Evolutionary conservation across 1,140 invertebrate genomes (phyloP).

Genomic region (Musca vetustissima): DNA sequence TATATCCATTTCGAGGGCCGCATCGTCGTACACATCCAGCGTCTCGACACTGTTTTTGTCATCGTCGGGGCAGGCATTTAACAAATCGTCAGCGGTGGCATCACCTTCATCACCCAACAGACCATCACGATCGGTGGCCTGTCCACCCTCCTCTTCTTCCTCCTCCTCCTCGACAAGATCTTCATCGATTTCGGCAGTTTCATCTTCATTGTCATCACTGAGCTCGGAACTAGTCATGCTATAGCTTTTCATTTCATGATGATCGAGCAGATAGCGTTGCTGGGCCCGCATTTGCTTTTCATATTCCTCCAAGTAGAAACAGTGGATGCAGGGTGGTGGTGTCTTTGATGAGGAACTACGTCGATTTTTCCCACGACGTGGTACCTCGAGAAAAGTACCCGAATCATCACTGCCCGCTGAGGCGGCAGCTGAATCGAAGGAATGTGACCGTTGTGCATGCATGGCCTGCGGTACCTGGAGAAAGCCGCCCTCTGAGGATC

Average conservation of each 20-base stretch:
- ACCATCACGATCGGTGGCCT: slow-evolving; percentile 34
- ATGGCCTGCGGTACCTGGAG: slow-evolving; percentile 67
- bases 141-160: slow-evolving; percentile 26
- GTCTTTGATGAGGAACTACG: slow-evolving; percentile 62
- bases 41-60: neutral
- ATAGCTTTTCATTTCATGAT: slow-evolving; percentile 54
- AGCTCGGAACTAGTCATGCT: slow-evolving; percentile 58
- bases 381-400: slow-evolving; percentile 68
- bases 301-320: slow-evolving; percentile 66
- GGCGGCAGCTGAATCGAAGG: slow-evolving; percentile 69
- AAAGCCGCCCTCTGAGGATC: slow-evolving; percentile 54
- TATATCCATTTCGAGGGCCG: slow-evolving; percentile 47
- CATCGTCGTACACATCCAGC: slow-evolving; percentile 37
- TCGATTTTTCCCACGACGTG: slow-evolving; percentile 64
- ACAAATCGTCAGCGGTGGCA: slow-evolving; percentile 33
- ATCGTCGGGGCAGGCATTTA: slow-evolving; percentile 3
- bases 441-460: slow-evolving; percentile 67
- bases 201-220: slow-evolving; percentile 58
- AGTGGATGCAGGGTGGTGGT: slow-evolving; percentile 66
- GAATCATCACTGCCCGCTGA: slow-evolving; percentile 67
- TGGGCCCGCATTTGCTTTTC: slow-evolving; percentile 60
- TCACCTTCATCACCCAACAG: slow-evolving; percentile 35
- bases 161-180: slow-evolving; percentile 59
- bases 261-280: slow-evolving; percentile 45
- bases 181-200: slow-evolving; percentile 37